Percentiles rank a stretch among this genome's conserved stretches.
Conservation (phyloP, 2,888 invertebrate species). For the Drosophila prostipennis region DNA sequence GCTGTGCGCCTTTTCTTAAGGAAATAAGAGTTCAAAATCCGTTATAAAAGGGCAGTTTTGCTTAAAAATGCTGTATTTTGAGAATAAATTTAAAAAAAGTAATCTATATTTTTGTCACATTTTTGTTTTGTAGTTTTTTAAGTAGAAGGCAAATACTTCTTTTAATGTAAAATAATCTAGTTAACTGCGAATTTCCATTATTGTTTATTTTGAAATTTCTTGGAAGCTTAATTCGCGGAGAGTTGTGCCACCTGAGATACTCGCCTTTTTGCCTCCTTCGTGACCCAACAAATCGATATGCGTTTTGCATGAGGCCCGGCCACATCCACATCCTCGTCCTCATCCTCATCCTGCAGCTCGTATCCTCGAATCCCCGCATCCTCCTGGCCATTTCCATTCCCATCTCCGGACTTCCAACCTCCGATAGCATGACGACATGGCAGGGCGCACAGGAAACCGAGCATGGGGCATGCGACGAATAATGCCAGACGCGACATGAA, state of each 20-base stretch:
- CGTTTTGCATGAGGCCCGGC: slow-evolving; percentile 48
- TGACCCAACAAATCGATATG: slow-evolving; percentile 68
- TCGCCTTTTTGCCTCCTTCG: slow-evolving; percentile 13
- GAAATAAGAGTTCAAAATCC: too few species aligned
- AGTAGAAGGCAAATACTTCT: too few species aligned
- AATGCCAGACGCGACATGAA: slow-evolving; percentile 75
- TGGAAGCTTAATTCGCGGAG: too few species aligned
- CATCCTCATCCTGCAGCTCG: slow-evolving; percentile 12
- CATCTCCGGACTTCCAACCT: slow-evolving; percentile 38
- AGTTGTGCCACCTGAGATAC: slow-evolving; percentile 24
- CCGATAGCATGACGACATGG: slow-evolving; percentile 71
- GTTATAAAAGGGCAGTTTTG: too few species aligned
- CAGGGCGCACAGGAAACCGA: slow-evolving; percentile 72
- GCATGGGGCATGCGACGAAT: slow-evolving; percentile 64
- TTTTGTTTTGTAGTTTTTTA: too few species aligned
- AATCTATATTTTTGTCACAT: too few species aligned
- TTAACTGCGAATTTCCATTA: too few species aligned
- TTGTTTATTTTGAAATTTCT: too few species aligned
- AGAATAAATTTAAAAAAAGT: too few species aligned
- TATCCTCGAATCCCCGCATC: slow-evolving; percentile 11
- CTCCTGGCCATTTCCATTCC: slow-evolving; percentile 18
- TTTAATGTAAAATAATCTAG: too few species aligned
- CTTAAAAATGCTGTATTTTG: too few species aligned
- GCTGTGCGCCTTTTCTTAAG: too few species aligned
- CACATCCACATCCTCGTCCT: slow-evolving; percentile 4